These are phyloP conservation scores for Drosophila lacertosa DNA, from an alignment of 1,140 invertebrate species.

Conservation along the genomic window DNA sequence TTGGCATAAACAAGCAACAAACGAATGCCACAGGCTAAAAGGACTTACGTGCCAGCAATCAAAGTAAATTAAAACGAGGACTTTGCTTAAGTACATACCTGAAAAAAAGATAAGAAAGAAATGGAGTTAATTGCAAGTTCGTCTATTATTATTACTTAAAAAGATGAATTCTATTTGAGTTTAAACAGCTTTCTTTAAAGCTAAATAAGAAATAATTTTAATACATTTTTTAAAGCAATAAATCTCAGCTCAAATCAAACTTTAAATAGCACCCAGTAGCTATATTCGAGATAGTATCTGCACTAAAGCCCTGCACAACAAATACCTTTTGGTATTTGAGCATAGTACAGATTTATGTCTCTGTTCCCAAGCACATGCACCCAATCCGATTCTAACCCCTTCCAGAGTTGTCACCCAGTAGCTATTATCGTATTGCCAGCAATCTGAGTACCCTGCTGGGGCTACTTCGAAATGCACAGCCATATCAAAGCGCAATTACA, in stretches of 20 bases:
- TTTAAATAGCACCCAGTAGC: too few relatives aligned
- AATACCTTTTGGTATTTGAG: neutral
- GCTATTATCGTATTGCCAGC: slow-evolving; percentile 11
- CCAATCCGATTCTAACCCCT: neutral
- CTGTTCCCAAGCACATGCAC: neutral
- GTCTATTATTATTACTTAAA: too few relatives aligned
- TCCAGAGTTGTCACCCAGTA: slow-evolving; percentile 1
- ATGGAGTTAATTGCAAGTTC: too few relatives aligned
- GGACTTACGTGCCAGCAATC: slow-evolving; percentile 57
- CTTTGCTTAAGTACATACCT: too few relatives aligned
- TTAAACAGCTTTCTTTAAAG: too few relatives aligned
- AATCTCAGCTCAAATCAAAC: too few relatives aligned
- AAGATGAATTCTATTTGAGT: too few relatives aligned
- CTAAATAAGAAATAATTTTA: too few relatives aligned
- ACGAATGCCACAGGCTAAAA: slow-evolving; percentile 39
- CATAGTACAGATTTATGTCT: neutral
- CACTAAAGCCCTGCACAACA: neutral
- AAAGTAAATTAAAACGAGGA: slow-evolving; percentile 41
- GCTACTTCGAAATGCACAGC: slow-evolving; percentile 55
- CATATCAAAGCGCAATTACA: slow-evolving; percentile 61
- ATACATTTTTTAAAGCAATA: too few relatives aligned
- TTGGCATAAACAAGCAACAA: slow-evolving; percentile 39
- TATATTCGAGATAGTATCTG: too few relatives aligned
- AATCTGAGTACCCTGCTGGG: slow-evolving; percentile 6
- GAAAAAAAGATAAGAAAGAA: slow-evolving; percentile 31